A percentile compares a stretch with the other conserved stretches of the same genome.
phyloP scores from a whole-genome alignment of 2,113 vertebrate species.

The Ciconia boyciana region DNA sequence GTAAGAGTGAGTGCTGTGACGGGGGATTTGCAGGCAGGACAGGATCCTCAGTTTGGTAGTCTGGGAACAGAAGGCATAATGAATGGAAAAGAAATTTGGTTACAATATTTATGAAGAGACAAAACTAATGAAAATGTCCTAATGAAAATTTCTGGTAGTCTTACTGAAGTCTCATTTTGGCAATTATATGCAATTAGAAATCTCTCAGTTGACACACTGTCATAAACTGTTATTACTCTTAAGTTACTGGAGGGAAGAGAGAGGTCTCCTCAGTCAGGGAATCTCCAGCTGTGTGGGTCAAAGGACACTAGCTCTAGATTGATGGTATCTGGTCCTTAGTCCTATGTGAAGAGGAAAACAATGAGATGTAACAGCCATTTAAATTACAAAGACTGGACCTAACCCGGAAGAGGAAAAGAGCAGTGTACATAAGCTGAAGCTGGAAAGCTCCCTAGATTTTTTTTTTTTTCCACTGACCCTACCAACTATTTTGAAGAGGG shows the following conservation, averaged over 20 bases:
- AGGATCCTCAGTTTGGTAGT: not conserved
- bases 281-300: not conserved
- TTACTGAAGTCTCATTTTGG: not conserved
- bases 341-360: not conserved
- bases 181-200: not conserved
- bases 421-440: not conserved
- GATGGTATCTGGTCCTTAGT: not conserved
- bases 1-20: not conserved
- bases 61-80: not conserved
- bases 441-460: not conserved
- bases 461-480: not conserved
- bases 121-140: not conserved
- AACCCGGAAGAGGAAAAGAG: not conserved
- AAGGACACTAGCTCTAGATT: not conserved
- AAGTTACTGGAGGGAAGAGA: not conserved
- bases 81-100: not conserved
- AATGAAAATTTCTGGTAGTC: not conserved
- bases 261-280: not conserved
- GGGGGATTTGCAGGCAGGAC: not conserved
- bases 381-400: not conserved
- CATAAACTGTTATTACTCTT: not conserved
- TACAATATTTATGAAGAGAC: not conserved
- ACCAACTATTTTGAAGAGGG: not conserved
- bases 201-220: not conserved
- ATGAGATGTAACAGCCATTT: not conserved